These are phyloP conservation scores for Conops quadrifasciatus DNA, from an alignment of 2,888 invertebrate species.

Conservation along the genomic window DNA sequence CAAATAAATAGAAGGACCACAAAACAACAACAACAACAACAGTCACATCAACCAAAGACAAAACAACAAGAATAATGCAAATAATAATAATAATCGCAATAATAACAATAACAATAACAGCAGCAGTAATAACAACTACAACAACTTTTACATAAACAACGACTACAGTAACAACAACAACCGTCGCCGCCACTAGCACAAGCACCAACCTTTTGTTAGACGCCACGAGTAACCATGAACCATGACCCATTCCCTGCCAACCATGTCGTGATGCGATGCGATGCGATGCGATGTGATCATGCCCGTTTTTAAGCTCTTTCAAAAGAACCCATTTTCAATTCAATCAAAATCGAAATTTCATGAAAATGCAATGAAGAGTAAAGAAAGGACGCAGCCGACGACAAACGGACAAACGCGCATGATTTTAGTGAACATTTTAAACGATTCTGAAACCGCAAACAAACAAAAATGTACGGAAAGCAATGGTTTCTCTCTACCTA, in stretches of 20 bases:
- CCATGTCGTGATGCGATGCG: not conserved
- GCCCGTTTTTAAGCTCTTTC: too few species aligned
- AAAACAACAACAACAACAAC: conserved; percentile 19
- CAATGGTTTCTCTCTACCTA: too few species aligned
- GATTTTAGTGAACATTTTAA: too few species aligned
- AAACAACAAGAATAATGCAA: conserved; percentile 25
- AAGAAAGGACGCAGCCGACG: too few species aligned
- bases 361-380: too few species aligned
- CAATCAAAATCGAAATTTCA: too few species aligned
- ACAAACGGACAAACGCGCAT: too few species aligned
- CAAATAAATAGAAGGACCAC: not conserved
- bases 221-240: not conserved
- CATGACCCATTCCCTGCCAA: not conserved
- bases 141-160: conserved; percentile 1
- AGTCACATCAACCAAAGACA: conserved; percentile 1
- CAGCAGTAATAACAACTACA: conserved; percentile 7
- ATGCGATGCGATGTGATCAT: too few species aligned
- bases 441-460: too few species aligned
- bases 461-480: too few species aligned
- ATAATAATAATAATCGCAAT: too few species aligned
- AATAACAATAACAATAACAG: not conserved
- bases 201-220: conserved; percentile 5
- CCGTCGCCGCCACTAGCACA: not conserved
- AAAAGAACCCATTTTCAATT: too few species aligned
- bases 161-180: conserved; percentile 14